A percentile compares a stretch with the other conserved stretches of the same genome.
Evolutionary conservation across 2,888 invertebrate species (phyloP).

Genomic region (Melanotus villosus): DNA sequence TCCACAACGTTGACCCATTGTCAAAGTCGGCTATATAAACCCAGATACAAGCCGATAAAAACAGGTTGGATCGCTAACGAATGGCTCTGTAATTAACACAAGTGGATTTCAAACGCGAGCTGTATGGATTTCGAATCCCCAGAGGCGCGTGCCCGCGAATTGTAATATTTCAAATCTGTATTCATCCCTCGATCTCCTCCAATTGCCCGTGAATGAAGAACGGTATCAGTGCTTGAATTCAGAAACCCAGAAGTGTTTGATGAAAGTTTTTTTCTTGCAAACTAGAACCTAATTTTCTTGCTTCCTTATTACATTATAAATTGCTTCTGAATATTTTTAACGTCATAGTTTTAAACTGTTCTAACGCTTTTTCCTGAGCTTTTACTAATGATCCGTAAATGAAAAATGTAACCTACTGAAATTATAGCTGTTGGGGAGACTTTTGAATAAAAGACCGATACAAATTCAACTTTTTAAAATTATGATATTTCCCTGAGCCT

Average conservation of each 20-base stretch:
- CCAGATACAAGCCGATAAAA: constrained; percentile 7
- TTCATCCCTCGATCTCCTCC: constrained; percentile 59
- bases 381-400: too few relatives aligned
- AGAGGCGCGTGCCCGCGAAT: constrained; percentile 57
- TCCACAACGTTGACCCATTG: constrained; percentile 4
- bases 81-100: constrained; percentile 36
- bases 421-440: too few relatives aligned
- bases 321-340: background rate
- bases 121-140: constrained; percentile 48
- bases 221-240: constrained; percentile 54
- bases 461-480: too few relatives aligned
- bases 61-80: constrained; percentile 11
- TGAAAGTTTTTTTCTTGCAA: constrained; percentile 49
- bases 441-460: too few relatives aligned
- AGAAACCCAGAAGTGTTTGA: constrained; percentile 48
- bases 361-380: too few relatives aligned
- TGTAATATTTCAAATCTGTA: constrained; percentile 62
- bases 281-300: constrained; percentile 16
- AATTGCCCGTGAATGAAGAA: constrained; percentile 62
- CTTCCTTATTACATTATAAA: background rate
- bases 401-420: too few relatives aligned
- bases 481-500: too few relatives aligned
- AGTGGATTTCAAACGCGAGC: constrained; percentile 23
- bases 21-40: background rate
- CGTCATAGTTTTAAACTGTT: too few relatives aligned